Evolutionary conservation across 2,113 vertebrate genomes (phyloP).

Genomic region (Colistium nudipinnis): DNA sequence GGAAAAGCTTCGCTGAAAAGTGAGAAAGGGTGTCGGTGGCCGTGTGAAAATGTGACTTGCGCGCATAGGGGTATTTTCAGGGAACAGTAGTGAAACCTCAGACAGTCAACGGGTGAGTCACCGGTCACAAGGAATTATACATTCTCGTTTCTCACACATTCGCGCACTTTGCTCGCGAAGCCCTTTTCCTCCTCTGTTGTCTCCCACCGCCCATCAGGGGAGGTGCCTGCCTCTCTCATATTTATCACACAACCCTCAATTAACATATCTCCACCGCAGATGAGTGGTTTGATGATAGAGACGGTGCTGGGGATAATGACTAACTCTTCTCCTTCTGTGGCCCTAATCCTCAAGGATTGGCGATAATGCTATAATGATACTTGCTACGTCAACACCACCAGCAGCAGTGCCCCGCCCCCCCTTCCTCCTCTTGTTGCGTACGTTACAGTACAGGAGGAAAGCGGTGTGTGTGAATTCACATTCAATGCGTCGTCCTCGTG

Average conservation of each 20-base stretch:
- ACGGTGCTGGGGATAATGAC: slow-evolving; percentile 58
- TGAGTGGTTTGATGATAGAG: slow-evolving; percentile 40
- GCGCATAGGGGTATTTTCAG: too few species aligned
- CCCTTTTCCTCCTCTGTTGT: slow-evolving; percentile 1
- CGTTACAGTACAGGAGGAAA: slow-evolving; percentile 28
- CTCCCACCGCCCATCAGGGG: slow-evolving; percentile 11
- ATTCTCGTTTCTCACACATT: too few species aligned
- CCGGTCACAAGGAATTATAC: not conserved
- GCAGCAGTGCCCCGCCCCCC: slow-evolving; percentile 2
- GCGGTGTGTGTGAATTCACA: slow-evolving; percentile 49
- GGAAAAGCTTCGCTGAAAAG: too few species aligned
- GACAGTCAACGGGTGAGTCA: not conserved
- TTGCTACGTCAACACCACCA: slow-evolving; percentile 54
- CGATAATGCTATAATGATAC: slow-evolving; percentile 43
- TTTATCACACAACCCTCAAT: slow-evolving; percentile 8
- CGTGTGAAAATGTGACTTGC: too few species aligned
- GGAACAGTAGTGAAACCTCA: not conserved
- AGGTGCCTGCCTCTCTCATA: slow-evolving; percentile 8
- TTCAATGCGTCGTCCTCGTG: not conserved
- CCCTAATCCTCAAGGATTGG: slow-evolving; percentile 48
- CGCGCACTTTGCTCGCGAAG: too few species aligned
- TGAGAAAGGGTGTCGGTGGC: too few species aligned
- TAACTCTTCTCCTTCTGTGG: slow-evolving; percentile 47
- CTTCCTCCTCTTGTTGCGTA: not conserved
- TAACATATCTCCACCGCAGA: slow-evolving; percentile 42